Conservation (phyloP, 1,140 invertebrate species). For the Asbolus verrucosus region DNA sequence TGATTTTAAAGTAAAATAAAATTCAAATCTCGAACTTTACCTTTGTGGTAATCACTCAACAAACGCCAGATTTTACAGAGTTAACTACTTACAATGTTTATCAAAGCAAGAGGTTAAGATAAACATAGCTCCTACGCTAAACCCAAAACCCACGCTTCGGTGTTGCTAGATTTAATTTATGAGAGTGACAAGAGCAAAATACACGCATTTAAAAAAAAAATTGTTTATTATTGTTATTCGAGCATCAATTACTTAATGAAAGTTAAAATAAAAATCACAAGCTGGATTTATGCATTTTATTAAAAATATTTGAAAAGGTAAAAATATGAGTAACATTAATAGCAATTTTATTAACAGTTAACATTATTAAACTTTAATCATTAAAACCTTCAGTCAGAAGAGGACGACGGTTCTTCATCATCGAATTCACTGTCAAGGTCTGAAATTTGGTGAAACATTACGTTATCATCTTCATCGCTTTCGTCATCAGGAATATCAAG, state of each 20-base stretch:
- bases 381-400: slow-evolving; percentile 9
- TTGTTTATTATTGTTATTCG: no score
- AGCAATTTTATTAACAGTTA: no score
- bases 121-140: neutral
- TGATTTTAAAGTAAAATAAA: slow-evolving; percentile 17
- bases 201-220: no score
- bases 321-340: no score
- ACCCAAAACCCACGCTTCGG: neutral
- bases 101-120: slow-evolving; percentile 21
- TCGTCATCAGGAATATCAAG: slow-evolving; percentile 47
- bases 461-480: slow-evolving; percentile 45
- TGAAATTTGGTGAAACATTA: slow-evolving; percentile 48
- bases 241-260: no score
- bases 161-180: neutral
- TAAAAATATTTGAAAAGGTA: neutral
- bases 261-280: no score
- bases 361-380: no score
- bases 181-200: no score
- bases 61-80: no score
- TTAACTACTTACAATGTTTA: no score
- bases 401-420: slow-evolving; percentile 7
- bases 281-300: no score
- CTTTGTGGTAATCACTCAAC: no score
- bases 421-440: slow-evolving; percentile 57
- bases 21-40: neutral